Evolutionary conservation across 2,113 vertebrate genomes (phyloP), one percentile per base, ranked within the genome.

Genomic region (Calypte anna): DNA sequence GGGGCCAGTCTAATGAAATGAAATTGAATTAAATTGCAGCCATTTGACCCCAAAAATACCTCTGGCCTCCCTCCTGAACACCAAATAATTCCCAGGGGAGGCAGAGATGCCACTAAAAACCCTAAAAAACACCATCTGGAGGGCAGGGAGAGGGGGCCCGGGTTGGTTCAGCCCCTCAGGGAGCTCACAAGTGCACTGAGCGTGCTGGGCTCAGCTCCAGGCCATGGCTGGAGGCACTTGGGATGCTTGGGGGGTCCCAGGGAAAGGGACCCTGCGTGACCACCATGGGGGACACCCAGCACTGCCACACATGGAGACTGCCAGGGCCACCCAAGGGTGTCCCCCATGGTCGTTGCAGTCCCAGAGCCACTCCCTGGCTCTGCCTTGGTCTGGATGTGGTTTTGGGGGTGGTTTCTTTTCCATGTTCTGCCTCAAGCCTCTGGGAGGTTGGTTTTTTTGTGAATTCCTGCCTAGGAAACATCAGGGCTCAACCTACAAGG

Each of bases 51-150:
- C 73, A 82, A 53, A 77, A 89, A 64, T 74, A 4, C 57, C 73
- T 36, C 73, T 0, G 14, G n/a, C 9, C 86, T 91, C 64, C 74
- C 61, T 93, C 67, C 48, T 66, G 61, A 28, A 23, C 17, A 1
- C 21, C 95, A 38, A 96, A 93, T 95, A 93, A 96, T 94, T 95
- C 82, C 89, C 2, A 6, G 43, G 3, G 21, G 85, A 91, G 90
- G 87, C 87, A 94, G 69, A 94, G 93, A 92, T 62, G 0, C 25
- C 1, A 0, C 53, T 44, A 64, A 63, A 15, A 0, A 66, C 14
- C 58, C 89, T 94, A 91, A 92, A 92, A 92, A 95, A 83, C 86
- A 86, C 57, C 17, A 0, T 14, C 36, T 63, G 89, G 46, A 3
- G 4, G 62, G 48, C 70, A 80, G 55, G 46, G 73, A 66, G 46